Base-by-base conservation (phyloP, 2,888 invertebrate genomes). In the Drosophila percnosoma region DNA sequence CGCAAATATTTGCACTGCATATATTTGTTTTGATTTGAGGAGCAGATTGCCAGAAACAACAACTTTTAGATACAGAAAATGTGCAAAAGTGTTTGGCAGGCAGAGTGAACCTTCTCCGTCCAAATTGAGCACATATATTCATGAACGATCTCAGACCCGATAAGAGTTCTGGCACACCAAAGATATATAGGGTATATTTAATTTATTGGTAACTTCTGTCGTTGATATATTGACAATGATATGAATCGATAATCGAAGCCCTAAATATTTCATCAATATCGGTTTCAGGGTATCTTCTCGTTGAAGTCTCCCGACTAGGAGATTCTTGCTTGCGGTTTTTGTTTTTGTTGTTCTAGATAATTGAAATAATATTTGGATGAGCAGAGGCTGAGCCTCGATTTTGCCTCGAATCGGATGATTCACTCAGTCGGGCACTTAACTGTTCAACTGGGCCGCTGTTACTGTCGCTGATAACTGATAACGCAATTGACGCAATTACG, bases 401-500 rank as follows among this genome's bases (percentile, higher is more conserved):
- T 51, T 3, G 45, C 24, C 11, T 24, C 24, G 45, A 24, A 15
- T 6, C 11, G 6, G 7, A 53, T 78, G 78, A 66, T 13, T 78
- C 80, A 78, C n/a, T 7, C 15, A 13, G 27, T 7, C 3, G 36
- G 18, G 15, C 33, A 21, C 8, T 21, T 52, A 33, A 40, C n/a
- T 15, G 53, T 45, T 29, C 53, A 62, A n/a, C 49, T 21, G 24
- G 31, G 8, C 18, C 15, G 34, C 63, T 51, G 13, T 8, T 48
- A 40, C 31, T 38, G 13, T 33, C 33, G n/a, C 27, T 55, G 55
- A 29, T 55, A 55, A 51, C 57, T 59, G 83, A 80, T 87, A 83
- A 85, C 55, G 48, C 71, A 72, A 75, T 85, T 85, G 75, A 70
- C 62, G 72, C 75, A 83, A 86, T 83, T 85, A 80, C 55, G 60